Evolutionary conservation across 1,140 invertebrate species (phyloP), one percentile per base, ranked within the genome.

Genomic region (Linepithema humile): DNA sequence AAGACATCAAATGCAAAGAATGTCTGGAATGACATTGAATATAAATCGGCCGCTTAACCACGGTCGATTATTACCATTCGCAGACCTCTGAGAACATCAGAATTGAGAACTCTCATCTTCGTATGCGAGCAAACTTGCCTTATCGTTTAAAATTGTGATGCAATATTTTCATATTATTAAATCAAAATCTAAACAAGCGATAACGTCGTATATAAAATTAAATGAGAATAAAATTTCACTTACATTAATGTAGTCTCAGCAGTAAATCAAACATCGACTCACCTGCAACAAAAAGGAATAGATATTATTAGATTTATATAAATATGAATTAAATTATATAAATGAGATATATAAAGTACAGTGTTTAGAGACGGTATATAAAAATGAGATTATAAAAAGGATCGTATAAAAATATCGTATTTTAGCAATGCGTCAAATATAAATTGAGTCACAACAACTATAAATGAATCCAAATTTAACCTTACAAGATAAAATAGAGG

Each of bases 231-330:
- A 67, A 17, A 7, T 83, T 20, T 73, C 15, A 83, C 85, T 86
- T 29, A 87, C 85, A 32, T 55, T 69, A 38, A 26, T 6, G 10
- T 3, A 50, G 15, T 0, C 17, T 29, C 29, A 26, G n/a, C 6
- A 32, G 7, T 23, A 17, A 20, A 43, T 0, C 5, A 17, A 0
- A 29, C 6, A 40, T 86, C 50, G 48, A 91, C 93, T 94, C 88
- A 94, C 93, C 93, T 94, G 91, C 70, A 93, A 94, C 92, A 93
- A 53, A 91, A 90, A 89, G 67, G 83, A 80, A 73, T 67, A 73
- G 12, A 70, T 29, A 32, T 57, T 1, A 0, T 70, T 55, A 80
- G 35, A 53, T 6, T 60, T 35, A 6, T 53, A 15, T 0, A 9
- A 59, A 26, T 9, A 4, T 10, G 12, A n/a, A 57, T 9, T 9